phyloP scores from a whole-genome alignment of 2,888 invertebrate species.

The Cremastobaeus sp. region DNA sequence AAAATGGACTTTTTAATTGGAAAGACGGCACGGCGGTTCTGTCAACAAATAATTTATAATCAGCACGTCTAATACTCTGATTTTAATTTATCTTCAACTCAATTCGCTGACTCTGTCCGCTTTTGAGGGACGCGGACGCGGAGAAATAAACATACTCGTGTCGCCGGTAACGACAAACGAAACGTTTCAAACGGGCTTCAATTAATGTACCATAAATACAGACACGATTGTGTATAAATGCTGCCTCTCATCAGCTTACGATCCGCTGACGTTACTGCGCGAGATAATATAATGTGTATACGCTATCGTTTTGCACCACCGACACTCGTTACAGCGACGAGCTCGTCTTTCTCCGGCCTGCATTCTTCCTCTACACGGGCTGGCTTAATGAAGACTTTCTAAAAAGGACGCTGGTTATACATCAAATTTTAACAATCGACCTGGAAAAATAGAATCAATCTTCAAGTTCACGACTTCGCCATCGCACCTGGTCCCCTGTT shows the following conservation, averaged over 20 bases:
- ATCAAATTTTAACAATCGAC: conserved; percentile 47
- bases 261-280: conserved; percentile 46
- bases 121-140: no score
- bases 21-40: no score
- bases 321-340: conserved; percentile 51
- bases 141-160: conserved; percentile 9
- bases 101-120: no score
- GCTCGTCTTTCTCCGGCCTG: conserved; percentile 30
- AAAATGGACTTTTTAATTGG: no score
- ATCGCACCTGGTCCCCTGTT: no score
- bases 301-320: conserved; percentile 51
- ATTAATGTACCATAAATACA: conserved; percentile 47
- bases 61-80: no score
- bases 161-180: conserved; percentile 24
- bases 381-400: conserved; percentile 49
- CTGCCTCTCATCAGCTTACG: conserved; percentile 38
- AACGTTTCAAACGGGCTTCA: conserved; percentile 28
- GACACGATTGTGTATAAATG: conserved; percentile 13
- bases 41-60: no score
- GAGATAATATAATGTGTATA: conserved; percentile 49
- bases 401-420: conserved; percentile 45
- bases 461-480: conserved; percentile 29
- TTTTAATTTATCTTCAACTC: not conserved
- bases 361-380: conserved; percentile 17
- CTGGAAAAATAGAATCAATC: conserved; percentile 35